These are phyloP conservation scores for Myotis planiceps DNA, from an alignment of 2,797 vertebrate genomes.

Conservation along the genomic window DNA sequence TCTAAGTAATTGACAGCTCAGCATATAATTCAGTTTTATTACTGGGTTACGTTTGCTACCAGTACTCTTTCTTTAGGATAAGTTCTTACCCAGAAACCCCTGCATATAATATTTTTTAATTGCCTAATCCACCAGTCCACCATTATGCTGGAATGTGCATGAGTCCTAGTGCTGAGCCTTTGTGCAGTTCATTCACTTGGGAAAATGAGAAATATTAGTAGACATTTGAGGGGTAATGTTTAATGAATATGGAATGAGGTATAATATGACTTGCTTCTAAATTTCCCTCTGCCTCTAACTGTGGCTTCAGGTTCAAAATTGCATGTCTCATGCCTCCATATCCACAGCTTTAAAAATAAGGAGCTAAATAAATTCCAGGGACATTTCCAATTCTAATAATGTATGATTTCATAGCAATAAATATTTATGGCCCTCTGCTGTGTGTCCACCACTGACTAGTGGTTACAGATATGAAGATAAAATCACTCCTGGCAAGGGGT, in stretches of 20 bases:
- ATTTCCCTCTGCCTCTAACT: background rate
- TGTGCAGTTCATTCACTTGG: background rate
- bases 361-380: background rate
- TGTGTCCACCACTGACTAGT: background rate
- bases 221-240: background rate
- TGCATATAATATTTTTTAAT: background rate
- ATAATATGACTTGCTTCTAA: background rate
- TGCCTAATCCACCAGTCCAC: background rate
- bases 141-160: background rate
- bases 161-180: background rate
- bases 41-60: background rate
- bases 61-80: background rate
- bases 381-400: background rate
- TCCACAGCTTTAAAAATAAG: background rate
- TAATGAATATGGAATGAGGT: background rate
- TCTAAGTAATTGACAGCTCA: background rate
- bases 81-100: background rate
- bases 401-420: background rate
- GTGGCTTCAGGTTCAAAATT: background rate
- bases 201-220: background rate
- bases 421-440: background rate
- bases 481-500: background rate
- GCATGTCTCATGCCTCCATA: background rate
- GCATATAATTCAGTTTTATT: background rate
- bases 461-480: background rate